These are phyloP conservation scores for Pomacea maculata DNA, from an alignment of 1,140 invertebrate species.

Conservation along the genomic window DNA sequence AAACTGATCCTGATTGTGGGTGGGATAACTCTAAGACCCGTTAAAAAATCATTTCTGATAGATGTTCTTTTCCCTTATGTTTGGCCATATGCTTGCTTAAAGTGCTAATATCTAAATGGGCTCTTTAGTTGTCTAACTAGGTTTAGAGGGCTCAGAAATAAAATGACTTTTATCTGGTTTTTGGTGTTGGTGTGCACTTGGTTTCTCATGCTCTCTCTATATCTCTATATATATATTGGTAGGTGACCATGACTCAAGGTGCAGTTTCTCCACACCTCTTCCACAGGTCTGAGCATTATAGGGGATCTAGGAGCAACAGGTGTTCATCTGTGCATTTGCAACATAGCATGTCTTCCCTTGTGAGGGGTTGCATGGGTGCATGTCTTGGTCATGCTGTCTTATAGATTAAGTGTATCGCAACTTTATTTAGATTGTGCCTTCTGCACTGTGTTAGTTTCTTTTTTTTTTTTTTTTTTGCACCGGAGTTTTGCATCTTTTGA, in stretches of 20 bases:
- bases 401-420: neutral
- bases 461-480: neutral
- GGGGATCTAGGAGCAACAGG: conserved; percentile 25
- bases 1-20: no score
- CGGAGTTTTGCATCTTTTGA: neutral
- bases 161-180: no score
- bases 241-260: conserved; percentile 17
- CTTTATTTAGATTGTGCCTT: neutral
- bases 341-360: neutral
- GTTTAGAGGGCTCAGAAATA: no score
- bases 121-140: no score
- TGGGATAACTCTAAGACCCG: no score
- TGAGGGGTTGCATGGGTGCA: neutral
- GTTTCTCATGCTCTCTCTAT: neutral
- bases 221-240: neutral
- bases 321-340: conserved; percentile 11
- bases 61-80: no score
- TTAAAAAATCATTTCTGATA: no score
- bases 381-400: neutral
- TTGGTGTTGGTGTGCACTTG: neutral
- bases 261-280: conserved; percentile 19
- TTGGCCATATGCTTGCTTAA: no score
- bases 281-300: conserved; percentile 28
- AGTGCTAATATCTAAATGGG: no score
- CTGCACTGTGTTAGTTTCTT: neutral